Evolutionary conservation across 2,113 vertebrate species (phyloP), one percentile per base, ranked within the genome.

Genomic region (Haemorhous mexicanus): DNA sequence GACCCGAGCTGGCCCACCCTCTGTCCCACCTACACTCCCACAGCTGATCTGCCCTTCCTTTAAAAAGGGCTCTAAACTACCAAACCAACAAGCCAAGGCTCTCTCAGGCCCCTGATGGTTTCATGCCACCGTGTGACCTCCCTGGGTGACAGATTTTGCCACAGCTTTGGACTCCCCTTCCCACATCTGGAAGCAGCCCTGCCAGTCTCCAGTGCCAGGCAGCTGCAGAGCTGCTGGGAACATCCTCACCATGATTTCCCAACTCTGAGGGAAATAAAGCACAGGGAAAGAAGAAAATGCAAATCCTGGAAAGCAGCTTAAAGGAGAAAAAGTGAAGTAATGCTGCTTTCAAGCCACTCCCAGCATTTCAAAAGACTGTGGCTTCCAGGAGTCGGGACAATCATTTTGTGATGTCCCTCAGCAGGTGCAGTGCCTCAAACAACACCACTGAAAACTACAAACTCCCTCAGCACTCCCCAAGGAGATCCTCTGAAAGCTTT

Each of bases 121-220:
- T 18, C 28, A 10, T 10, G 14, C 18, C 66, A 12, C 41, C 9
- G 30, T 4, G 11, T 9, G 46, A 30, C 22, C 28, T 64, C 52
- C 67, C 2, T 3, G 75, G 61, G 64, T 50, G 52, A 23, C 46
- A 21, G 56, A 33, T 15, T 55, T 9, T 74, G 67, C 16, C 19
- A 10, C 20, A 3, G 33, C 68, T 81, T 7, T n/a, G 61, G 4
- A 33, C 10, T 10, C 21, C 28, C 9, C 55, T 15, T 24, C 24
- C 2, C 1, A 6, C 1, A 4, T 10, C 1, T 64, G 61, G 49
- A 44, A 16, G 5, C 28, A 22, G 30, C 35, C 55, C 7, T 1
- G n/a, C 15, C 6, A 43, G 35, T 3, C 28, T 11, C 23, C 52
- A 11, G 3, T 2, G 47, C n/a, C 19, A 16, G 44, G 2, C 16